Evolutionary conservation across 1,140 invertebrate genomes (phyloP), one percentile per base, ranked within the genome.

Genomic region (fruit fly (Drosophila melanogaster)): DNA sequence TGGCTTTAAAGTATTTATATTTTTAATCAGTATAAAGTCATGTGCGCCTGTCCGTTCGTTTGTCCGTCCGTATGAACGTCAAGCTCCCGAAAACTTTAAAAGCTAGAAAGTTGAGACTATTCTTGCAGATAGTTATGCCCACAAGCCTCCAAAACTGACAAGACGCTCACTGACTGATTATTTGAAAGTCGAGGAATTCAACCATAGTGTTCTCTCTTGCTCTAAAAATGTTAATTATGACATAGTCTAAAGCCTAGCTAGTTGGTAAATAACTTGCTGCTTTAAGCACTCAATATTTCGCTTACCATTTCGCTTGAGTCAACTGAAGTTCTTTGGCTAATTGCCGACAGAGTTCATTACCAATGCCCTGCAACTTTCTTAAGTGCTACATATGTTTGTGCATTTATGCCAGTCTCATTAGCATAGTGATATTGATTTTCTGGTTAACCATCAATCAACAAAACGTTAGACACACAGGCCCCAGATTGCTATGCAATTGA

Each of bases 391-490:
- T 41, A 44, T 55, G 59, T 22, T 43, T 66, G 61, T 40, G 44
- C 73, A 77, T 56, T 61, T 77, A 71, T 76, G 69, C 61, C 44
- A 72, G 75, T 77, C 84, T 89, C 84, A 89, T 89, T 89, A 89
- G 84, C 84, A 84, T 84, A 80, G 77, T 84, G 85, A 89, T 89
- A 89, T 89, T 89, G 84, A 89, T 89, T 89, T 89, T 84, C 85
- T 58, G 85, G 84, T 80, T 89, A 84, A 89, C 84, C 84, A 89
- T 89, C 84, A 89, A 89, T 89, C 84, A 89, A 89, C 84, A 89
- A 83, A 87, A 84, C 65, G 84, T 70, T 77, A 79, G 65, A 70
- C 77, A 80, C 74, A 75, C 50, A 75, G 6, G 37, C 33, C 46
- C 12, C 33, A 58, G 60, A 59, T 89, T 89, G 84, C 84, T 67